Base-by-base conservation (phyloP, 2,797 vertebrate genomes). In the Dendrocincla fuliginosa region DNA sequence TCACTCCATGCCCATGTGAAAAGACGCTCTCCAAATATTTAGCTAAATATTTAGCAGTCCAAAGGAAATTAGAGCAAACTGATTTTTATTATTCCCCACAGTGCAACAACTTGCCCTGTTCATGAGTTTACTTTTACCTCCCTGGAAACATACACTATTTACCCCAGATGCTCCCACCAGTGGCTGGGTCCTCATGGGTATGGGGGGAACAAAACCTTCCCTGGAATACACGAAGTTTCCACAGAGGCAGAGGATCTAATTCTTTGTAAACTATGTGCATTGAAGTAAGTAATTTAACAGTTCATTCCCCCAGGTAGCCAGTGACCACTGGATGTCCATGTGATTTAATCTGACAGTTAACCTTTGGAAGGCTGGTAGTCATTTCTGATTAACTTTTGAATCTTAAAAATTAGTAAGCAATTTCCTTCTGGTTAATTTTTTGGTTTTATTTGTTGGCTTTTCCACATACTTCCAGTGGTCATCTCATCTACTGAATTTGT, bases 51-150 rank as follows among this genome's bases (percentile, higher is more conserved):
- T 98, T 97, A 98, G 97, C 98, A 98, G 98, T 97, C 97, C 94
- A 94, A 98, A 98, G 97, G 96, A 98, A 99, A 98, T 98, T 97
- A 98, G 93, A 98, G 94, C 95, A 98, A 98, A 96, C 96, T 95
- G 95, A 97, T 96, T 98, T 98, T 98, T 98, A 98, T 98, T 98
- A 98, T 97, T 97, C 97, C 98, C 97, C 60, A 42, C 50, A 97
- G 95, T 90, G 96, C 94, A 93, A 96, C 96, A 98, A 96, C 97
- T 98, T 98, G 96, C 96, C 93, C 96, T 90, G 71, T 84, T 95
- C 89, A 15, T 41, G 90, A 93, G 92, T 98, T 98, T 97, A 89
- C 93, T 96, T 98, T 98, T 97, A 97, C 98, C 98, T 99, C 98
- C 98, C 97, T 84, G 77, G 97, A 98, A 98, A 98, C 24, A 37